Conservation (phyloP, 2,113 vertebrate species). For the Laticauda laticaudata region DNA sequence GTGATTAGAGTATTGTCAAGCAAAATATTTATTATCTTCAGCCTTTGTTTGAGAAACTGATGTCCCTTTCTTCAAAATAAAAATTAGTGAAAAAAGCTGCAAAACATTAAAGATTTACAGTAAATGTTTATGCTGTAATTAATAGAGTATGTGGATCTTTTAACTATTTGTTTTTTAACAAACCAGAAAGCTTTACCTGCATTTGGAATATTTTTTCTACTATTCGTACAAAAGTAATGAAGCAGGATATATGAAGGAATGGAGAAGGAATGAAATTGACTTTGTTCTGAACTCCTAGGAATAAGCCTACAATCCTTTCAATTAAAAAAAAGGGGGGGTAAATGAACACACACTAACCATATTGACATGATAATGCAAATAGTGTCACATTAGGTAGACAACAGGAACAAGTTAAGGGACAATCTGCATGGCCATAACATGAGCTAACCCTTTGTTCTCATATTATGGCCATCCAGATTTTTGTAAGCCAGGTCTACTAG, state of each 20-base stretch:
- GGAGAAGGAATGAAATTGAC: too few relatives aligned
- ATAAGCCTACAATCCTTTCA: not conserved
- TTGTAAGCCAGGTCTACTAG: not conserved
- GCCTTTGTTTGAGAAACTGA: not conserved
- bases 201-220: not conserved
- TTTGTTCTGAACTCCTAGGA: not conserved
- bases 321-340: not conserved
- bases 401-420: not conserved
- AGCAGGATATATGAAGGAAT: not conserved
- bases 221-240: not conserved
- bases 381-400: not conserved
- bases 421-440: too few relatives aligned
- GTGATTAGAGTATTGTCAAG: not conserved
- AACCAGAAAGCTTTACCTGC: not conserved
- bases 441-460: not conserved
- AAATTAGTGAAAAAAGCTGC: not conserved
- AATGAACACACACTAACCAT: not conserved
- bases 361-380: not conserved
- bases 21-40: not conserved
- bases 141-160: not conserved
- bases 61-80: not conserved
- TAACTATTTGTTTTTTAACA: not conserved
- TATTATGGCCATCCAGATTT: not conserved
- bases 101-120: not conserved
- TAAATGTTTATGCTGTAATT: not conserved